Conservation (phyloP, 2,888 invertebrate species). For the Clunio marinus region DNA sequence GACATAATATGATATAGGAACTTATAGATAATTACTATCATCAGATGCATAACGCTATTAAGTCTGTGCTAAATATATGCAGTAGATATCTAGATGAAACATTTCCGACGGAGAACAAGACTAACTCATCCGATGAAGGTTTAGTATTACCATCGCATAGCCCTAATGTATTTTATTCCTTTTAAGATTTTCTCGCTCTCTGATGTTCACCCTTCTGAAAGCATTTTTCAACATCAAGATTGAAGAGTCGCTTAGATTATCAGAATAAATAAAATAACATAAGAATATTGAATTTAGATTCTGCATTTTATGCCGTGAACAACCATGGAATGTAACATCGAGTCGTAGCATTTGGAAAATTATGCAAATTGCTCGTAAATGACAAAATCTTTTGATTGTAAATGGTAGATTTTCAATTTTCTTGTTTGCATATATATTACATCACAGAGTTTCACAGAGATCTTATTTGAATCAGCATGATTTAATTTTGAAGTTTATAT, state of each 20-base stretch:
- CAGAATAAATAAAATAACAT: constrained; percentile 24
- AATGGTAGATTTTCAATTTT: constrained; percentile 20
- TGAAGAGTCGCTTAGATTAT: constrained; percentile 17
- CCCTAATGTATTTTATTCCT: neutral
- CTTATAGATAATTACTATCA: no score
- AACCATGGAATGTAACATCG: neutral
- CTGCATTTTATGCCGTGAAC: neutral
- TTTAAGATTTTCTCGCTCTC: neutral
- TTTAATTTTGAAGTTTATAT: constrained; percentile 27
- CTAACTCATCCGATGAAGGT: no score
- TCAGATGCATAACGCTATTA: no score
- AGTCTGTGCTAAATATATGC: no score
- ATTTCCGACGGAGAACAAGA: no score
- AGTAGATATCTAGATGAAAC: no score
- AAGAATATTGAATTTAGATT: constrained; percentile 11
- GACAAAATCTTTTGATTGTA: constrained; percentile 30
- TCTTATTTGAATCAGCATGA: constrained; percentile 23
- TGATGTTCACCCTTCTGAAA: neutral
- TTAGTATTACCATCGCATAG: no score
- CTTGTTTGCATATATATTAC: constrained; percentile 24
- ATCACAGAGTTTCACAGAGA: neutral
- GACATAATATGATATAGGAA: no score
- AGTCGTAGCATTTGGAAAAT: neutral
- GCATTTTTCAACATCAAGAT: neutral
- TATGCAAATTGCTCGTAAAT: constrained; percentile 33